Percentiles rank a stretch among this genome's conserved stretches.
Evolutionary conservation across 2,888 invertebrate species (phyloP).

Genomic region (Formica aserva): DNA sequence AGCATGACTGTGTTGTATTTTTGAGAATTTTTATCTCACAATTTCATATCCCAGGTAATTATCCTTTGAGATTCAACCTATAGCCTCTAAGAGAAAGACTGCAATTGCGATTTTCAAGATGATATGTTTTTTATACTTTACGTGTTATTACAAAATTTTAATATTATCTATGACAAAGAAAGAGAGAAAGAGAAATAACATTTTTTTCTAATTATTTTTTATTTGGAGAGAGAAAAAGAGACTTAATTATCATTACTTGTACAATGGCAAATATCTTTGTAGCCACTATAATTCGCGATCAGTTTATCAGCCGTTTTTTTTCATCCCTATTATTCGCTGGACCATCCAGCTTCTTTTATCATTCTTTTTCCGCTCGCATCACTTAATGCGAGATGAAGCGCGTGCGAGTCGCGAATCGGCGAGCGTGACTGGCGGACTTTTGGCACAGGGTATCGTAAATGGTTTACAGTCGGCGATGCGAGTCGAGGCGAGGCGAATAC

Average conservation of each 20-base stretch:
- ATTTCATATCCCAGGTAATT: conserved; percentile 4
- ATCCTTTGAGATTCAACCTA: background rate
- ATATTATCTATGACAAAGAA: background rate
- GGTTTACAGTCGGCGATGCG: conserved; percentile 70
- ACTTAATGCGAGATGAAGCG: conserved; percentile 35
- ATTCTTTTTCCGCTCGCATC: conserved; percentile 33
- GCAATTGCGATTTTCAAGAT: background rate
- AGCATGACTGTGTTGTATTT: background rate
- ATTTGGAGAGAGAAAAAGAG: background rate
- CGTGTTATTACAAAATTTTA: background rate
- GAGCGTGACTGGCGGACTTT: conserved; percentile 67
- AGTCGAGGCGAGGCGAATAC: conserved; percentile 66
- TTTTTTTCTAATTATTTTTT: background rate
- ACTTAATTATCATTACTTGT: background rate
- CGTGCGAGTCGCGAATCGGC: conserved; percentile 52
- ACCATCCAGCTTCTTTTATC: conserved; percentile 11
- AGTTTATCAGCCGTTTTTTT: background rate
- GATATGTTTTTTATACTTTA: background rate
- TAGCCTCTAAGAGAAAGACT: background rate
- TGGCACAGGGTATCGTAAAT: conserved; percentile 70
- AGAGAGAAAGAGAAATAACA: background rate
- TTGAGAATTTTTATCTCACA: conserved; percentile 2
- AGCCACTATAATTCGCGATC: conserved; percentile 23
- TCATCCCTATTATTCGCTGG: background rate
- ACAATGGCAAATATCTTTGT: background rate